Evolutionary conservation across 2,113 vertebrate species (phyloP), one percentile per base, ranked within the genome.

Genomic region (Nannobrachium achirus): DNA sequence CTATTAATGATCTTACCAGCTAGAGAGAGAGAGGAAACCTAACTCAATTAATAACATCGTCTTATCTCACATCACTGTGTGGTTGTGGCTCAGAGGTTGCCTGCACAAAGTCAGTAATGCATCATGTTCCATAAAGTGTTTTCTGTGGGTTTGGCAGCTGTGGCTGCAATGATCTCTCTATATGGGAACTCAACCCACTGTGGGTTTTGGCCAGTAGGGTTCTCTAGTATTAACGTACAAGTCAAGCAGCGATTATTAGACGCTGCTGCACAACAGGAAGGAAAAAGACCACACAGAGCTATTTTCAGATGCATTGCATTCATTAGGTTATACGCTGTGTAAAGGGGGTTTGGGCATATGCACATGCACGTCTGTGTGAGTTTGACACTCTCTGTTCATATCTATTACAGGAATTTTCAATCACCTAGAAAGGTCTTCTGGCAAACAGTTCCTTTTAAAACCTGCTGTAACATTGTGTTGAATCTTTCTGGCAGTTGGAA

Each of bases 121-220:
- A 70, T 75, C 66, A 71, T 66, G 57, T 50, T 58, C 62, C 56
- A 56, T 82, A 75, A 80, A 76, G 42, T 71, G 58, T 49, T 58
- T 65, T 63, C 52, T 63, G 69, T 76, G 71, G 77, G 19, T 84
- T 86, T 87, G 82, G 73, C 68, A 64, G 58, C 65, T 58, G 61
- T n/a, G 4, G 60, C 57, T 38, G 13, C 52, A 50, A 45, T 56
- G 33, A 53, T 18, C 10, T 46, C 45, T 72, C 69, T 38, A 33
- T 7, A n/a, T 74, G 45, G 64, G 16, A 86, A 75, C 69, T 44
- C 60, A 59, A 50, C 38, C n/a, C 2, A 13, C 61, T 59, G 42
- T 51, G 63, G n/a, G 39, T 4, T 46, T 81, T 53, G 78, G 49
- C 77, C 49, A 66, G 69, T 67, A 72, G 7, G 2, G 13, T 18